These are phyloP conservation scores for Ernsta delagoae DNA, from an alignment of 2,888 invertebrate species.

Conservation along the genomic window DNA sequence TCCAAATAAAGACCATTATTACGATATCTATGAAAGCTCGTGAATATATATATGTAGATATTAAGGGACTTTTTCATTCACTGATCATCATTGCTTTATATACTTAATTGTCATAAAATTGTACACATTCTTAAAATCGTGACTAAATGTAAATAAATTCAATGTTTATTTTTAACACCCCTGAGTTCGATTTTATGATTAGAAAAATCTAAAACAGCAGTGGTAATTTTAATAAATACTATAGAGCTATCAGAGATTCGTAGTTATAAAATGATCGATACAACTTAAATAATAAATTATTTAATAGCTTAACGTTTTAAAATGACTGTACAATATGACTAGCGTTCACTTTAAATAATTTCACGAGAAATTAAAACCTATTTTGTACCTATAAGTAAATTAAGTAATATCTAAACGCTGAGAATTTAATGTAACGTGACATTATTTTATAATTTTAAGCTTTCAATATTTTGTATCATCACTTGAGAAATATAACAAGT, in stretches of 20 bases:
- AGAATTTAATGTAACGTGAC: constrained; percentile 8
- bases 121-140: background rate
- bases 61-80: background rate
- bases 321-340: constrained; percentile 80
- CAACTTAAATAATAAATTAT: constrained; percentile 71
- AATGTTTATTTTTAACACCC: too few relatives aligned
- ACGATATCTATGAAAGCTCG: constrained; percentile 51
- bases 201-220: background rate
- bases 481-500: background rate
- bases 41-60: background rate
- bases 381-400: constrained; percentile 61
- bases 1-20: constrained; percentile 19
- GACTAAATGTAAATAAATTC: too few relatives aligned
- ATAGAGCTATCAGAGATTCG: constrained; percentile 50
- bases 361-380: constrained; percentile 67
- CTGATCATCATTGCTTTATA: too few relatives aligned
- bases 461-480: constrained; percentile 1
- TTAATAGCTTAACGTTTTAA: constrained; percentile 59
- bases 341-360: constrained; percentile 73
- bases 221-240: too few relatives aligned
- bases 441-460: background rate
- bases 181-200: too few relatives aligned
- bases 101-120: background rate
- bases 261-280: constrained; percentile 50
- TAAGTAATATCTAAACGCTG: constrained; percentile 20